Conservation (phyloP, 2,113 vertebrate genomes). For the Silurus glanis region DNA sequence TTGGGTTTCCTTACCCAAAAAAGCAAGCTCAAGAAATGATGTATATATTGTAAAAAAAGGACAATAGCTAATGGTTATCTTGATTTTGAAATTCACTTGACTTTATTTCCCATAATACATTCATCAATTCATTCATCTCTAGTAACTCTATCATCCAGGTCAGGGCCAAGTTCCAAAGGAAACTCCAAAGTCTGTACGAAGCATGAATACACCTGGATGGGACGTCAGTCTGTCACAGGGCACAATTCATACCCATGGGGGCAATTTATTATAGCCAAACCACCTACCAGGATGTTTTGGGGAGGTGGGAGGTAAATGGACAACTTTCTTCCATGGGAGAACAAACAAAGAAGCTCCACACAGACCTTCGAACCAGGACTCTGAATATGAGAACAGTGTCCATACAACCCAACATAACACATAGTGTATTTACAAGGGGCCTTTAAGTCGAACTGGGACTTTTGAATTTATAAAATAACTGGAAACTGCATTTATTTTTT, state of each 20-base stretch:
- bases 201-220: not conserved
- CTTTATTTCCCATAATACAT: not conserved
- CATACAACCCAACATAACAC: not conserved
- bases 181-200: not conserved
- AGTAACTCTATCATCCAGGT: not conserved
- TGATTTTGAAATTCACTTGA: not conserved
- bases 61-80: not conserved
- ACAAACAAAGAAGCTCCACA: not conserved
- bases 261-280: not conserved
- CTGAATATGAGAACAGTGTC: not conserved
- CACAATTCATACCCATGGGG: not conserved
- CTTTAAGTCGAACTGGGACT: too few species aligned
- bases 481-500: too few species aligned
- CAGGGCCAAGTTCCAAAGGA: not conserved
- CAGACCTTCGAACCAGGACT: not conserved
- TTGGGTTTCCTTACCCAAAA: too few species aligned
- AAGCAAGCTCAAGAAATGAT: not conserved
- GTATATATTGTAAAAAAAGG: not conserved
- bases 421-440: not conserved
- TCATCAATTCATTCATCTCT: not conserved
- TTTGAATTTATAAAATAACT: too few species aligned
- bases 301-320: not conserved
- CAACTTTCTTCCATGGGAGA: not conserved
- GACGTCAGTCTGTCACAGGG: not conserved
- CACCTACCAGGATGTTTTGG: not conserved